phyloP scores from a whole-genome alignment of 1,140 invertebrate species.

The Sogatella furcifera region DNA sequence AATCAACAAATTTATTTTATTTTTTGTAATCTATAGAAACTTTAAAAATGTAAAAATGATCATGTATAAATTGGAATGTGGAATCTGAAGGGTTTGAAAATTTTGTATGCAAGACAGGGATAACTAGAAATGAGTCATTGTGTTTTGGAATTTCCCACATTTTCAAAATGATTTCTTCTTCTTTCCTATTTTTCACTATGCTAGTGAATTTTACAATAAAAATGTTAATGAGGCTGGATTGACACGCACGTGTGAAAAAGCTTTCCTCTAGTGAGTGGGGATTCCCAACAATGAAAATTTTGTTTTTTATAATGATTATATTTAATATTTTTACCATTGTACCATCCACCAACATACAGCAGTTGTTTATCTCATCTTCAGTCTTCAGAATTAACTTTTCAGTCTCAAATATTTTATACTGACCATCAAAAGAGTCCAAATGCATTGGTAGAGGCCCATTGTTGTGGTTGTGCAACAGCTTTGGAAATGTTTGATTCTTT shows the following conservation, averaged over 20 bases:
- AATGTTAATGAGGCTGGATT: background rate
- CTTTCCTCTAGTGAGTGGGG: background rate
- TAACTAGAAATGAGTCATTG: background rate
- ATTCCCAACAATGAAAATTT: background rate
- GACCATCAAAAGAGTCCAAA: background rate
- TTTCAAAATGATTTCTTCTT: background rate
- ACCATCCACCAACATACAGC: background rate
- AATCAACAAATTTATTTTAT: too few relatives aligned
- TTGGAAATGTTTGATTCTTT: background rate
- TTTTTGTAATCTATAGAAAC: too few relatives aligned
- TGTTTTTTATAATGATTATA: background rate
- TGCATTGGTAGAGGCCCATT: background rate
- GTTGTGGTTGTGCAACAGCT: background rate
- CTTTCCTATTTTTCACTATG: background rate
- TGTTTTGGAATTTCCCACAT: background rate
- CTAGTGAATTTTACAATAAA: background rate
- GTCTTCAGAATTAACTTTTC: background rate
- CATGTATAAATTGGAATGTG: too few relatives aligned
- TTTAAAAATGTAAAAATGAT: too few relatives aligned
- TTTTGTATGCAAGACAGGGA: constrained; percentile 4
- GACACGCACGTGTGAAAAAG: background rate
- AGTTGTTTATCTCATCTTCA: background rate
- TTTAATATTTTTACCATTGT: background rate
- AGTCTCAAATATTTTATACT: background rate
- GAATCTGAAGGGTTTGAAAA: too few relatives aligned